A percentile compares a stretch with the other conserved stretches of the same genome.
These are phyloP conservation scores for Mastomys coucha DNA, from an alignment of 2,113 vertebrate genomes.

Conservation along the genomic window DNA sequence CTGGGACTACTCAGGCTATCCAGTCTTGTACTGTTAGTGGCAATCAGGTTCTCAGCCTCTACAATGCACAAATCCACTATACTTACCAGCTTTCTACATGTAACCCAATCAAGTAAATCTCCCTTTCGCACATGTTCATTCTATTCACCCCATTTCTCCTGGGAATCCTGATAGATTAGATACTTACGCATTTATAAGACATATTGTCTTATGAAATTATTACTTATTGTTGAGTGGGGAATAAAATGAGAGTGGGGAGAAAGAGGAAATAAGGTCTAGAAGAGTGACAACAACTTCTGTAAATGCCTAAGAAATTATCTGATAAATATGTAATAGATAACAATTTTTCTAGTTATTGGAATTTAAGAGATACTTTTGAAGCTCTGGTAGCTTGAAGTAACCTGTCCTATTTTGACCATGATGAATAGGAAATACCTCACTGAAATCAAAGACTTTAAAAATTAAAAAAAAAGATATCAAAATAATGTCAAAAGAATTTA, in stretches of 20 bases:
- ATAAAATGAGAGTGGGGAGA: not conserved
- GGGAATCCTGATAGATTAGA: not conserved
- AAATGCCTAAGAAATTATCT: not conserved
- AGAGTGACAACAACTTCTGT: not conserved
- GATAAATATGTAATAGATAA: slow-evolving; percentile 41
- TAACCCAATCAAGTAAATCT: not conserved
- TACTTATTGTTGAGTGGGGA: not conserved
- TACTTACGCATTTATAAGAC: not conserved
- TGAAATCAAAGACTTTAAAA: not conserved
- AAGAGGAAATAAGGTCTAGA: not conserved
- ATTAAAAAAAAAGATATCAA: not conserved
- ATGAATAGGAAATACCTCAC: not conserved
- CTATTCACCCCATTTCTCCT: not conserved
- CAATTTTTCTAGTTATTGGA: slow-evolving; percentile 27
- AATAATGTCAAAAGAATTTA: not conserved
- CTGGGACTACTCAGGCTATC: not conserved
- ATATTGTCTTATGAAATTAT: not conserved
- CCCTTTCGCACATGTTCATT: not conserved
- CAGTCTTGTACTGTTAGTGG: not conserved
- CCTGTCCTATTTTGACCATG: not conserved
- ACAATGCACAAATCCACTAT: not conserved
- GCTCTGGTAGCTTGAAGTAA: slow-evolving; percentile 12
- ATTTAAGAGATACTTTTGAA: not conserved
- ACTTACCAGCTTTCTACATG: not conserved
- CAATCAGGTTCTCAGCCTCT: not conserved